Conservation (phyloP, 1,140 invertebrate species). For the Microplitis mediator region DNA sequence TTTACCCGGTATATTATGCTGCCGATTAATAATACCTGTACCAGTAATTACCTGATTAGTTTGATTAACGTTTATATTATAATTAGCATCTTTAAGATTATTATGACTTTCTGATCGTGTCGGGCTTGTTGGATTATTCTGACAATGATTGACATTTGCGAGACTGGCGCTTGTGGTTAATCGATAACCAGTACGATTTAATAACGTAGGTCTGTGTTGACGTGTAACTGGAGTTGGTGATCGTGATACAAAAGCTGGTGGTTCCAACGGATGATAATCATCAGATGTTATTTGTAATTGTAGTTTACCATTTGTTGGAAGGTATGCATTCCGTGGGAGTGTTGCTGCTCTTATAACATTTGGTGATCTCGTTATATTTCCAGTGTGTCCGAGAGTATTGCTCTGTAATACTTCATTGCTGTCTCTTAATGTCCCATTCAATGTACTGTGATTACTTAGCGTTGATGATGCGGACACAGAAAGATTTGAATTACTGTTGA, state of each 20-base stretch:
- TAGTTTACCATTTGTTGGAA: conserved; percentile 59
- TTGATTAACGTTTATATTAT: conserved; percentile 56
- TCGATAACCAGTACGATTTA: conserved; percentile 51
- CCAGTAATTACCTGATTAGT: conserved; percentile 32
- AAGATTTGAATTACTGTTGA: conserved; percentile 62
- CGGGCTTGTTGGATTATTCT: conserved; percentile 53
- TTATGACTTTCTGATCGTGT: conserved; percentile 59
- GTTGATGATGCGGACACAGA: conserved; percentile 60
- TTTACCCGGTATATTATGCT: conserved; percentile 49
- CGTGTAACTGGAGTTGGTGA: conserved; percentile 63
- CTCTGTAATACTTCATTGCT: conserved; percentile 55
- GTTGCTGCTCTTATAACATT: conserved; percentile 71
- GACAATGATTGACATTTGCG: conserved; percentile 62
- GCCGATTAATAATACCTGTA: conserved; percentile 30
- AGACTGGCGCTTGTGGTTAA: conserved; percentile 63
- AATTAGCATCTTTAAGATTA: conserved; percentile 60
- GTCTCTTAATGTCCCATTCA: conserved; percentile 56
- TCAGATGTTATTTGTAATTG: conserved; percentile 59
- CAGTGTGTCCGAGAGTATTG: conserved; percentile 57
- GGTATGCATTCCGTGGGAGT: conserved; percentile 72
- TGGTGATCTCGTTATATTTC: conserved; percentile 46
- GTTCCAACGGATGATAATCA: conserved; percentile 63
- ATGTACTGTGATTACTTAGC: conserved; percentile 57
- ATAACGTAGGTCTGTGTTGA: conserved; percentile 45
- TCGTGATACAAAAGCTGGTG: conserved; percentile 65